Evolutionary conservation across 2,113 vertebrate species (phyloP).

Genomic region (Acrocephalus kingi): DNA sequence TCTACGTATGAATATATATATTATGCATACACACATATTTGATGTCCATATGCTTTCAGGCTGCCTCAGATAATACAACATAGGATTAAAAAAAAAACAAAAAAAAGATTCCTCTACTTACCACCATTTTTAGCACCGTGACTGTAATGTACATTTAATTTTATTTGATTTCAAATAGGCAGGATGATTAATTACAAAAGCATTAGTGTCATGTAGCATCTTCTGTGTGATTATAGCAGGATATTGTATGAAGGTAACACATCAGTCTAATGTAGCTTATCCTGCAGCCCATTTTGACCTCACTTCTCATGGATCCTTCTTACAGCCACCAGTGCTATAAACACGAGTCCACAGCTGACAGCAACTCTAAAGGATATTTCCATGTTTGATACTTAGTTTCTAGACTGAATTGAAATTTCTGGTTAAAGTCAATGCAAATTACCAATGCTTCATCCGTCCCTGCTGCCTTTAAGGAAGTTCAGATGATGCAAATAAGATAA

Average conservation of each 20-base stretch:
- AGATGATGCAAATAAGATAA: neutral
- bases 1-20: neutral
- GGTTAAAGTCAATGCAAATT: neutral
- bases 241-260: neutral
- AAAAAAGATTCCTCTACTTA: neutral
- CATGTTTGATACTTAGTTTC: neutral
- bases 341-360: rapidly evolving
- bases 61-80: neutral
- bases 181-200: neutral
- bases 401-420: neutral
- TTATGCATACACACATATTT: neutral
- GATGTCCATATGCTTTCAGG: neutral
- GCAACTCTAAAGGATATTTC: neutral
- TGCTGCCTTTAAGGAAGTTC: neutral
- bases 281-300: neutral
- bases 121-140: neutral
- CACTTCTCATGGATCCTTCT: neutral
- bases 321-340: neutral
- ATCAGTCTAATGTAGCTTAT: neutral
- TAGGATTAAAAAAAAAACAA: neutral
- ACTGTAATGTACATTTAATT: neutral
- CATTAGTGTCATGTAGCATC: neutral
- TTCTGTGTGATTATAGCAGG: neutral
- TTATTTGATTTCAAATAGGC: neutral
- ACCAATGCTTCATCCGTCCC: neutral